Percentiles rank a stretch among this genome's conserved stretches.
These are phyloP conservation scores for Luperina testacea DNA, from an alignment of 2,888 invertebrate genomes.

Conservation along the genomic window DNA sequence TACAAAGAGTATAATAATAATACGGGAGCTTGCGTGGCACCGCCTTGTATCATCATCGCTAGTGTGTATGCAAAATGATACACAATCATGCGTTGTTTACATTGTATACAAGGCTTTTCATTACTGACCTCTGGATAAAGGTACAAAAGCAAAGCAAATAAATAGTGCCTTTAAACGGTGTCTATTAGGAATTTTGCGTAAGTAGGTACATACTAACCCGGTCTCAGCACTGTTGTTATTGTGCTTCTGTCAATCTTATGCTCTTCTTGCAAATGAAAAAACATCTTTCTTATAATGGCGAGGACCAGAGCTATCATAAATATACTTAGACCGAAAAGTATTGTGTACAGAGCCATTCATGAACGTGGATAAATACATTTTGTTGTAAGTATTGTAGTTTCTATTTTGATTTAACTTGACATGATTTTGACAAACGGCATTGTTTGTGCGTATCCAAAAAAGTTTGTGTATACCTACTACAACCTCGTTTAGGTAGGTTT, in stretches of 20 bases:
- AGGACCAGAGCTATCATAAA: slow-evolving; percentile 86
- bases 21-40: neutral
- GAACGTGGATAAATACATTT: slow-evolving; percentile 51
- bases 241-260: slow-evolving; percentile 81
- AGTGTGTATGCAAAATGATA: neutral
- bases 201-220: slow-evolving; percentile 74
- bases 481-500: neutral
- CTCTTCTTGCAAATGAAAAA: slow-evolving; percentile 86
- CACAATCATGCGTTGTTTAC: neutral
- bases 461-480: neutral
- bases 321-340: slow-evolving; percentile 85
- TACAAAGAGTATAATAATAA: too few species aligned
- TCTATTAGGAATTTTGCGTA: neutral
- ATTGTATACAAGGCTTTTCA: neutral
- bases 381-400: slow-evolving; percentile 43
- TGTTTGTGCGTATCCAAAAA: slow-evolving; percentile 12
- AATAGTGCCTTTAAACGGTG: neutral
- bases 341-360: slow-evolving; percentile 86
- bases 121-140: neutral
- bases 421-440: slow-evolving; percentile 51
- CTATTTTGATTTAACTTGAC: slow-evolving; percentile 49
- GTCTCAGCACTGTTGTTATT: slow-evolving; percentile 74
- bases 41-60: neutral
- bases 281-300: slow-evolving; percentile 86
- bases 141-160: neutral